Conservation (phyloP, 2,113 vertebrate species). For the Fukomys damarensis region DNA sequence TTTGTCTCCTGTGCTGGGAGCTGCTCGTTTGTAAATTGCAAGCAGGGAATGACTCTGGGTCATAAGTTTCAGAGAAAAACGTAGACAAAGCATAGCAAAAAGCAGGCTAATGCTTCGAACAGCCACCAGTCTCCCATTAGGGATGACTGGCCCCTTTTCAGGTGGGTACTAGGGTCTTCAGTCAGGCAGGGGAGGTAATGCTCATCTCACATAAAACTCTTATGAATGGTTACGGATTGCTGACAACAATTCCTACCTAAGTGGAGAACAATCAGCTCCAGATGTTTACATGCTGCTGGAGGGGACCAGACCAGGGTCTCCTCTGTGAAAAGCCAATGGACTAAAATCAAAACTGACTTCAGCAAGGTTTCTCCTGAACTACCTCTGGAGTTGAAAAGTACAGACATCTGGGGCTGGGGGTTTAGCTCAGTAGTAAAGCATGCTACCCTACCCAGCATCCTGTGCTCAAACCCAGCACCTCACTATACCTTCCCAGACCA, state of each 20-base stretch:
- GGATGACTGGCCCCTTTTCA: neutral
- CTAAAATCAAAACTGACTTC: neutral
- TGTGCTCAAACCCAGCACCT: neutral
- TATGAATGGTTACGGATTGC: neutral
- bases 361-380: neutral
- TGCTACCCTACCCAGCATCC: neutral
- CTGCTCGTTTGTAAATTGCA: neutral
- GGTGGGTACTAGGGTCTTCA: neutral
- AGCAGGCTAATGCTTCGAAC: neutral
- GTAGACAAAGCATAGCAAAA: neutral
- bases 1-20: neutral
- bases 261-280: conserved; percentile 23
- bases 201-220: neutral
- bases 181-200: neutral
- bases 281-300: neutral
- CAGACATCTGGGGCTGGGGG: neutral
- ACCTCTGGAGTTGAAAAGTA: neutral
- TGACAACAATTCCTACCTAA: neutral
- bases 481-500: neutral
- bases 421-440: neutral
- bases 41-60: neutral
- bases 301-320: neutral
- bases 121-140: neutral
- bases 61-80: neutral
- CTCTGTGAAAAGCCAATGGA: neutral